Evolutionary conservation across 2,888 invertebrate species (phyloP), one percentile per base, ranked within the genome.

Genomic region (Unio pictorum): DNA sequence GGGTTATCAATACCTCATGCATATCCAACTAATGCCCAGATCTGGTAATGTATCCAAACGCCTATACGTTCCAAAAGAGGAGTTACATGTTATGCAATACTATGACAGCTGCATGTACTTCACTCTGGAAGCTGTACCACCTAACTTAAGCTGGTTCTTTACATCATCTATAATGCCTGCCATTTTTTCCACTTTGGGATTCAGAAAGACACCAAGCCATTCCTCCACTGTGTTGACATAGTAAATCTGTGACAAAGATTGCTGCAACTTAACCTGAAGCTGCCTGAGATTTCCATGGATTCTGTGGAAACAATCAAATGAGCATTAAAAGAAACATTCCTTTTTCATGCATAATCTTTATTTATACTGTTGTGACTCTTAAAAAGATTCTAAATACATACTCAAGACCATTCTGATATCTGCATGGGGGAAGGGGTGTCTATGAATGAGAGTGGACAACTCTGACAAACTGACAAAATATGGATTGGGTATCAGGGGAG

Each of bases 161-260:
- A 76, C 79, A 57, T 72, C 71, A 65, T 82, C 80, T 1, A 84
- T 74, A 20, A 83, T 73, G 26, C 80, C 80, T 15, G 79, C 69
- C 59, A 85, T 61, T 74, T 77, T 79, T 17, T 72, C 70, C 2
- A 82, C 74, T 64, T 82, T 83, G 4, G 81, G 80, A 34, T 75
- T 64, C 11, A 85, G 57, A 66, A 82, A 78, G 11, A 82, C 81
- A 28, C 74, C 72, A 57, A 81, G 66, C 84, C 83, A 85, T 68
- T 86, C 86, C 3, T 76, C 74, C 23, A 82, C 80, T 0, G 81
- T 82, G 61, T 81, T 70, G 2, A 69, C 65, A 62, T 75, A 81
- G 66, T 78, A 86, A 18, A 84, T 68, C 11, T 69, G 69, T 54
- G 76, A 68, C 61, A 85, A 65, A 20, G 80, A 72, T 57, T 64